phyloP scores from a whole-genome alignment of 2,797 vertebrate species.

The Choloepus didactylus region DNA sequence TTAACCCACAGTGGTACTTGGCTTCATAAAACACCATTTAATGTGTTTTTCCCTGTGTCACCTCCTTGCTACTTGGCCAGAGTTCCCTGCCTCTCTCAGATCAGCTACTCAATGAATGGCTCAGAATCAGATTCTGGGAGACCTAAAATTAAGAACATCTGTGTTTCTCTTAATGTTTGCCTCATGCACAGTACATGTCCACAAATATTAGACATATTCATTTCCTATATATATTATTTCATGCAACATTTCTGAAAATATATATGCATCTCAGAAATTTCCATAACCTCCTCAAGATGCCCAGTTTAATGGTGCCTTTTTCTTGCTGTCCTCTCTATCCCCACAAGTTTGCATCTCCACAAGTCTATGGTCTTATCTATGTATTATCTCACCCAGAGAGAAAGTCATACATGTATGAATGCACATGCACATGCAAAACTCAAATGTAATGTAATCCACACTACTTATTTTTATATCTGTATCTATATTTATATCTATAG shows the following conservation, averaged over 20 bases:
- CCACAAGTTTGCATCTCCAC: background rate
- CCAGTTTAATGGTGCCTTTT: no score
- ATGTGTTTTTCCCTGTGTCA: rapidly evolving
- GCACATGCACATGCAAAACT: no score
- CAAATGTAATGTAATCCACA: no score
- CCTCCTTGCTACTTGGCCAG: rapidly evolving
- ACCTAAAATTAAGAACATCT: background rate
- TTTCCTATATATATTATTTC: no score
- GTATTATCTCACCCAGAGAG: background rate
- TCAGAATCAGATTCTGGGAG: rapidly evolving
- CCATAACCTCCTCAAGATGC: background rate
- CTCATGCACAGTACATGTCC: background rate
- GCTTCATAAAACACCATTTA: background rate
- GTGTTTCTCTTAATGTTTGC: background rate
- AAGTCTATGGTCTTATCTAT: background rate
- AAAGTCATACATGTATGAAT: background rate
- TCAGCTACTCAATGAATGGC: rapidly evolving
- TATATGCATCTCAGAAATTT: background rate
- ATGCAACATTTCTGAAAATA: background rate
- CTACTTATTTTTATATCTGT: no score
- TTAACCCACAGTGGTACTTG: no score
- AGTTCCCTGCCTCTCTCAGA: rapidly evolving
- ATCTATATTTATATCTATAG: background rate
- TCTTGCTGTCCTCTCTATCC: background rate
- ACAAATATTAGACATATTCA: background rate